phyloP scores from a whole-genome alignment of 2,888 invertebrate genomes.

The Drosophila monieri region DNA sequence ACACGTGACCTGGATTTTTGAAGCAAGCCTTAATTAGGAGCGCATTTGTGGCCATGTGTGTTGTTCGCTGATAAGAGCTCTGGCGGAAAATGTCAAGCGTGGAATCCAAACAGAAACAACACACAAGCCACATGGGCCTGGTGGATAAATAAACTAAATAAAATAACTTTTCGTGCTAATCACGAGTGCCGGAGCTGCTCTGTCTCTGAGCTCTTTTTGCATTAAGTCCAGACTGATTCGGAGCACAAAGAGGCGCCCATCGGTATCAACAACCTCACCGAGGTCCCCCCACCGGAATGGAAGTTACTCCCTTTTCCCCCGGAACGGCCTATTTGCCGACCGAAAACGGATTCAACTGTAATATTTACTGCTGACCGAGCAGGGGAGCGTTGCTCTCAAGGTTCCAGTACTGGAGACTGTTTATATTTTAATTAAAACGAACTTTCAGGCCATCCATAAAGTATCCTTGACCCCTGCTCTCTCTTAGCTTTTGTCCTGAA shows the following conservation, averaged over 20 bases:
- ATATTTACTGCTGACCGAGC: constrained; percentile 45
- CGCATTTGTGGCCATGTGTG: constrained; percentile 36
- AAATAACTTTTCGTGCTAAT: constrained; percentile 42
- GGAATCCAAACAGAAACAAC: constrained; percentile 24
- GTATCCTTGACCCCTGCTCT: neutral
- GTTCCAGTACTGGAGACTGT: neutral
- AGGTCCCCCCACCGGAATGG: constrained; percentile 17
- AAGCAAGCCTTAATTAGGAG: constrained; percentile 49
- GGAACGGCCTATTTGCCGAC: constrained; percentile 28
- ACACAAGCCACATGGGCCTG: constrained; percentile 2
- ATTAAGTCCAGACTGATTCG: constrained; percentile 15
- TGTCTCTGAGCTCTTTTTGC: constrained; percentile 5
- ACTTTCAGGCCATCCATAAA: neutral
- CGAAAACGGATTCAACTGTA: constrained; percentile 42
- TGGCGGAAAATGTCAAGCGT: constrained; percentile 49
- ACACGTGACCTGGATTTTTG: constrained; percentile 71
- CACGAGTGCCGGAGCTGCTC: constrained; percentile 27
- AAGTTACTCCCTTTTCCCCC: constrained; percentile 1
- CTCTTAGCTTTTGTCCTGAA: neutral
- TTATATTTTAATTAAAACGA: neutral
- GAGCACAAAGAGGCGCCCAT: constrained; percentile 31
- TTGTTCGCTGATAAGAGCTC: constrained; percentile 51
- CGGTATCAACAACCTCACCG: constrained; percentile 44
- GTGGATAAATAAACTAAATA: constrained; percentile 48
- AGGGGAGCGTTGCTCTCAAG: constrained; percentile 13